Conservation (phyloP, 2,888 invertebrate genomes). For the Portevinia maculata region DNA sequence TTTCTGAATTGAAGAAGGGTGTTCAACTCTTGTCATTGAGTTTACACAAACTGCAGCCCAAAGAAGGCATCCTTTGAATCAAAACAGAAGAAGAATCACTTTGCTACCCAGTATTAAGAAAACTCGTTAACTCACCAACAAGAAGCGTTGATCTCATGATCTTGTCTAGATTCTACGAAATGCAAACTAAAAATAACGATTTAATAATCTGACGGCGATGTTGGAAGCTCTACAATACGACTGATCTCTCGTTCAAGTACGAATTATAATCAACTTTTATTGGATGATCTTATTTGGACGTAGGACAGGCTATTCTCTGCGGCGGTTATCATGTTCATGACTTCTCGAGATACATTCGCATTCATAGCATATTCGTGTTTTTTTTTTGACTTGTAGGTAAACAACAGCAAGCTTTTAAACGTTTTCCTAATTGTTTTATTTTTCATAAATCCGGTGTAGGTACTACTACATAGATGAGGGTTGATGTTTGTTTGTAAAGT, state of each 20-base stretch:
- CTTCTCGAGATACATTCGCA: constrained; percentile 30
- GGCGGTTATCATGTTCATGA: constrained; percentile 38
- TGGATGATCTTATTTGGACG: neutral
- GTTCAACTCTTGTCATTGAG: constrained; percentile 29
- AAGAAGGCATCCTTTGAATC: constrained; percentile 32
- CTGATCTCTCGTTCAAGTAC: constrained; percentile 46
- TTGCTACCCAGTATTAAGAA: neutral
- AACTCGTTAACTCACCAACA: constrained; percentile 38
- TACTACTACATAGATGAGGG: neutral
- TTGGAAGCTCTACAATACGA: constrained; percentile 44
- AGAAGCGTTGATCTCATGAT: constrained; percentile 65
- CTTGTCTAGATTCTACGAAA: constrained; percentile 21
- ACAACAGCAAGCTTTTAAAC: constrained; percentile 27
- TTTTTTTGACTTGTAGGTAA: neutral
- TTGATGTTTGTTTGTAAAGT: neutral
- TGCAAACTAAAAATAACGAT: constrained; percentile 37
- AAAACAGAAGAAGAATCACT: neutral
- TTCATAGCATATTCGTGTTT: neutral
- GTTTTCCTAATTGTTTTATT: neutral
- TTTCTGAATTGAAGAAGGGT: constrained; percentile 11
- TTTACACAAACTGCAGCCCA: constrained; percentile 32
- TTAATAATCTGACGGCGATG: constrained; percentile 25
- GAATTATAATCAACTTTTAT: constrained; percentile 45
- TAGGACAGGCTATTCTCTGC: constrained; percentile 33
- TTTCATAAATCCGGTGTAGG: neutral